Evolutionary conservation across 1,140 invertebrate genomes (phyloP), one percentile per base, ranked within the genome.

Genomic region (Trypoxylus dichotomus): DNA sequence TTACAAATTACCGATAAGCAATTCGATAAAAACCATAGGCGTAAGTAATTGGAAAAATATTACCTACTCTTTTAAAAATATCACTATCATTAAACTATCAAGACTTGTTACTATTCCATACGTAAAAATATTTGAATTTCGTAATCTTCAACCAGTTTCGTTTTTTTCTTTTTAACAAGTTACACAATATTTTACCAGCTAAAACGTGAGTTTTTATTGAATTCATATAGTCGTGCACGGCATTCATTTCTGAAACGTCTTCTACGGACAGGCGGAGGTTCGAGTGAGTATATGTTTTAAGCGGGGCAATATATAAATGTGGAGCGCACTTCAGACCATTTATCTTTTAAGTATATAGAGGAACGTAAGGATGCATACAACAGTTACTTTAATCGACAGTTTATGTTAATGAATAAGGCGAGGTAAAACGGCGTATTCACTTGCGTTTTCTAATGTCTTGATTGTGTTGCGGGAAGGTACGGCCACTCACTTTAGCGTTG

Each of bases 361-460:
- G 19, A 19, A 77, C n/a, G 60, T 37, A 68, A 77, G 63, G 76
- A 77, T 77, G 68, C 41, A 77, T 77, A 72, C 68, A 74, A 43
- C 72, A 74, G 68, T 77, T 77, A 60, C 76, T 73, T 77, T 77
- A 77, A 77, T 77, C 71, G 71, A 24, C 42, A 74, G 76, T 72
- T 72, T 77, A 77, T 77, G 76, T 77, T 77, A 77, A 77, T 77
- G 76, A 77, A 77, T 74, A 54, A 77, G 76, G 76, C 42, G 76
- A 77, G 76, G 76, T 77, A 74, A n/a, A 42, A 21, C 37, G 76
- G n/a, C 68, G 76, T 77, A 74, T 74, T 77, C 76, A 77, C 76
- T 77, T 77, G 43, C 76, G 68, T 77, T 77, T 74, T 77, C 76
- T 77, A 77, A 77, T 77, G 76, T 77, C 76, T 77, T 77, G 71